Evolutionary conservation across 64 coral and sea anemone species (phyloP), one percentile per base, ranked within the genome.

Genomic region (Stichodactyla mertensii): DNA sequence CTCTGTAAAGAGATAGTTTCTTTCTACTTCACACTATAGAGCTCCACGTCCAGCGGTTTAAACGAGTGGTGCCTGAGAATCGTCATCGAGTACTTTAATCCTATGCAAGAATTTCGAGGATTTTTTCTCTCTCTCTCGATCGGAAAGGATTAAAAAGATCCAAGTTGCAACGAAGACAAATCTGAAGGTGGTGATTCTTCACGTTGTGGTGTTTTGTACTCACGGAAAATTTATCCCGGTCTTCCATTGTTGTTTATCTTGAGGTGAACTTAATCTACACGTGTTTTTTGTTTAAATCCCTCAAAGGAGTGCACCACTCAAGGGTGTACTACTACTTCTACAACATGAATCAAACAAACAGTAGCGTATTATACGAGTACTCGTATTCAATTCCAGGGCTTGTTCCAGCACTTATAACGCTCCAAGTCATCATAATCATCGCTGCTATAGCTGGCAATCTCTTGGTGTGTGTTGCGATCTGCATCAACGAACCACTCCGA

Each of bases 401-500:
- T 11, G 26, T 74, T 31, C 22, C 69, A 74, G 69, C 27, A 6
- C 24, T 74, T 23, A 23, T 74, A 1, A 13, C 24, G 1, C 23
- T 57, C 28, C 82, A 71, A 60, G 87, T 91, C 13, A 8, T 87
- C 4, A 87, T 91, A 26, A 79, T 79, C 20, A 55, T 89, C 12
- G 80, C 77, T 4, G 92, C 87, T 60, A 18, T 79, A 56, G 51
- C 85, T 57, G 92, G 92, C 15, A 93, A 93, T 51, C 5, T 56
- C 0, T 20, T 93, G 51, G 92, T 93, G 20, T 89, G 70, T 52
- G 71, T 51, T 19, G 92, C 87, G 15, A 85, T 93, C 9, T 85
- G 84, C 59, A 5, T 83, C 28, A 93, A 81, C 69, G 74, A 57
- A 55, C 54, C 56, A 19, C 83, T 93, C 20, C 82, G 92, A 11